Evolutionary conservation across 2,797 vertebrate genomes (phyloP).

Genomic region (Crypturellus tataupa): DNA sequence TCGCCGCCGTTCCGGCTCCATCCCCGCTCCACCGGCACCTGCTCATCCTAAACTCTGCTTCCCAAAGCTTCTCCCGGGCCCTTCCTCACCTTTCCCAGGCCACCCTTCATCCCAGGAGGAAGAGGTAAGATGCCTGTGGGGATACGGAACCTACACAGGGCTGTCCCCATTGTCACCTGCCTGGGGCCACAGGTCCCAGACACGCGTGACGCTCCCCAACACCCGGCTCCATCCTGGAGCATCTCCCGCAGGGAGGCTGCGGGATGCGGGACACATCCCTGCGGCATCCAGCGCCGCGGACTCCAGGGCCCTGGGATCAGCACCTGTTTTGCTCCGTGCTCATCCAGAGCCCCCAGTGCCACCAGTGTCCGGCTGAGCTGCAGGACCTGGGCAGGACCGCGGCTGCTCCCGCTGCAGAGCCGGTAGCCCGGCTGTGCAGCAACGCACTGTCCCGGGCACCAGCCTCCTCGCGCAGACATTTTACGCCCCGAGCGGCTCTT

Average conservation of each 20-base stretch:
- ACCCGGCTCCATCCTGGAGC: not conserved
- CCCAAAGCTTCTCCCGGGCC: not conserved
- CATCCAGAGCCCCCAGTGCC: not conserved
- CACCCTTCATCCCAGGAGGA: too few relatives aligned
- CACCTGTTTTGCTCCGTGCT: not conserved
- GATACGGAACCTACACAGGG: not conserved
- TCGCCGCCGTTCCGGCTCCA: accelerated
- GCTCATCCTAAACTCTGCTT: not conserved
- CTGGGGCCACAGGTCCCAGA: accelerated
- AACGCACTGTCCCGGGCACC: accelerated
- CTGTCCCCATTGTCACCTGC: accelerated
- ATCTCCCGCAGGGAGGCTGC: accelerated
- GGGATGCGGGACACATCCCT: not conserved
- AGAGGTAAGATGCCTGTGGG: not conserved
- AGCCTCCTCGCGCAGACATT: accelerated
- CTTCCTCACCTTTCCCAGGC: not conserved
- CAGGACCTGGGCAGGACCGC: not conserved
- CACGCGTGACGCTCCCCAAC: accelerated
- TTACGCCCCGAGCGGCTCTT: accelerated
- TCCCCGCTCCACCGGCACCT: not conserved
- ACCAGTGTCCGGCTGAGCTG: too few relatives aligned
- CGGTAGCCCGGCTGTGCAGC: accelerated
- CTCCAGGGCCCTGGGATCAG: not conserved
- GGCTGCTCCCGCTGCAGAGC: not conserved
- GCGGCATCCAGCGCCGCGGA: accelerated